A percentile compares a stretch with the other conserved stretches of the same genome.
Conservation (phyloP, 1,140 invertebrate species). For the Andrena cerasifolii region DNA sequence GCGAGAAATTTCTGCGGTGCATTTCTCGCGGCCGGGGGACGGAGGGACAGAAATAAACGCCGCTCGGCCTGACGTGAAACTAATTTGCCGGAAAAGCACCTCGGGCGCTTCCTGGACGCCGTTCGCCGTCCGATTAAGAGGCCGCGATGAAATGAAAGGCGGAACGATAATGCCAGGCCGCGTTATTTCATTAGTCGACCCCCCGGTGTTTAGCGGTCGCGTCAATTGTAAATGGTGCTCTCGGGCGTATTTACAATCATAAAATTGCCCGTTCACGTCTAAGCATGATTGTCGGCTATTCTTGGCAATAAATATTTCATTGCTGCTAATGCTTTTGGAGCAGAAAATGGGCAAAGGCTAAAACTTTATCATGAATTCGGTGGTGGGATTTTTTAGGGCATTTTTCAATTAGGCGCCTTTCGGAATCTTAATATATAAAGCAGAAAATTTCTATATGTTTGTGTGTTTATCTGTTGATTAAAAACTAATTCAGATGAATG, state of each 20-base stretch:
- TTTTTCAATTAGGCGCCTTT: too few relatives aligned
- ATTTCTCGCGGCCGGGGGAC: conserved; percentile 10
- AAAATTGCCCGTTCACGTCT: too few relatives aligned
- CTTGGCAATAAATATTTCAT: too few relatives aligned
- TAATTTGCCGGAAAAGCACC: conserved; percentile 27
- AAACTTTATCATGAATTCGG: too few relatives aligned
- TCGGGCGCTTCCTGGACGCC: background rate
- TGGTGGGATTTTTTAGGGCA: too few relatives aligned
- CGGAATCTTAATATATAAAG: too few relatives aligned
- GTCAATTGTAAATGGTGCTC: conserved; percentile 2
- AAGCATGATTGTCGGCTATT: too few relatives aligned
- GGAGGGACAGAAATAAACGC: conserved; percentile 39
- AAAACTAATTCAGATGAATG: too few relatives aligned
- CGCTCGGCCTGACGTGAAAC: conserved; percentile 6
- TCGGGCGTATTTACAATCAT: background rate
- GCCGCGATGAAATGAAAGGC: conserved; percentile 35
- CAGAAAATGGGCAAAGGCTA: too few relatives aligned
- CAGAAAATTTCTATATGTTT: too few relatives aligned
- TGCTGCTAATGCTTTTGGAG: too few relatives aligned
- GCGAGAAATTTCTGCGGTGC: conserved; percentile 17
- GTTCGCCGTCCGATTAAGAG: conserved; percentile 27
- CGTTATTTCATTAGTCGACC: conserved; percentile 50
- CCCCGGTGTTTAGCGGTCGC: background rate
- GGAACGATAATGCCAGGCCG: conserved; percentile 7
- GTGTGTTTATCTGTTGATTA: too few relatives aligned